Conservation (phyloP, 2,113 vertebrate species). For the Grus americana region DNA sequence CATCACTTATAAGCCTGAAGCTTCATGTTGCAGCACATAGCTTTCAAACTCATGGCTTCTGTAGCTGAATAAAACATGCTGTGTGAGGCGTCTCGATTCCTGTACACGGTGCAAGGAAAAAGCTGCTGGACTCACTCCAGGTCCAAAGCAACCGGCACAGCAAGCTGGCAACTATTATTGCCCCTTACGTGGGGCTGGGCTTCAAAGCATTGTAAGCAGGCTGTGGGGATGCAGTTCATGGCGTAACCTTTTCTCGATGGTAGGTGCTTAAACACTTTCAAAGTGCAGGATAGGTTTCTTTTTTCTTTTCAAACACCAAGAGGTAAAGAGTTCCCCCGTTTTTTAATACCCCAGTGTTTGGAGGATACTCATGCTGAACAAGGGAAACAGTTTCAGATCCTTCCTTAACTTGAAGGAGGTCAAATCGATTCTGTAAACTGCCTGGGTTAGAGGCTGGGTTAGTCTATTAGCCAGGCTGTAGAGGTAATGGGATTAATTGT, state of each 20-base stretch:
- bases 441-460: neutral
- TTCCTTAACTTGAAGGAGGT: neutral
- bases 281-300: neutral
- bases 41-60: neutral
- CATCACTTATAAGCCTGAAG: neutral
- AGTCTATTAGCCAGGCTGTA: neutral
- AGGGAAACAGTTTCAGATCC: neutral
- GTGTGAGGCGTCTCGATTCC: neutral
- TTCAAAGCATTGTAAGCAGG: neutral
- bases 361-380: neutral
- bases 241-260: neutral
- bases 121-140: neutral
- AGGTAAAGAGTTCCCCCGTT: neutral
- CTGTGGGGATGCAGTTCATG: neutral
- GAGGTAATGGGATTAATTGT: neutral
- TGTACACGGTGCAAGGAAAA: neutral
- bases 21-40: neutral
- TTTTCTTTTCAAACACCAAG: neutral
- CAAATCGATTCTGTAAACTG: neutral
- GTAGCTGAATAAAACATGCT: neutral
- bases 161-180: neutral
- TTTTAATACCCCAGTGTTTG: neutral
- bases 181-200: neutral
- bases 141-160: neutral
- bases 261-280: neutral